Conservation (phyloP, 2,888 invertebrate genomes). For the Parnassius smintheus region DNA sequence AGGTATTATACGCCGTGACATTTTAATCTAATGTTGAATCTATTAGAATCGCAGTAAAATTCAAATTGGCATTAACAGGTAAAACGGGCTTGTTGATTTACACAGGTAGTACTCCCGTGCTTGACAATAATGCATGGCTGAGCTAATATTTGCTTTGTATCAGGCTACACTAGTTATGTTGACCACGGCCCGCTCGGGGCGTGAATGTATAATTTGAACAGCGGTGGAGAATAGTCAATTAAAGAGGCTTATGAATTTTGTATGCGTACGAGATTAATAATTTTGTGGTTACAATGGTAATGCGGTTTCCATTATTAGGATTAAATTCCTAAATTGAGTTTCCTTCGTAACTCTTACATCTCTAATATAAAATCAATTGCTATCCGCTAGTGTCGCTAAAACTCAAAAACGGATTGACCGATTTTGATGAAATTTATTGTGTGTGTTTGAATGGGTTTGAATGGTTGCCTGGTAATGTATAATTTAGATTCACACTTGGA, state of each 20-base stretch:
- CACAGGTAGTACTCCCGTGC: slow-evolving; percentile 56
- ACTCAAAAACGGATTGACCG: too few species aligned
- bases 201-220: slow-evolving; percentile 75
- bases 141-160: slow-evolving; percentile 79
- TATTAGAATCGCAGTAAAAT: slow-evolving; percentile 22
- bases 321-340: background rate
- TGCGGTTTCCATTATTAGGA: slow-evolving; percentile 20
- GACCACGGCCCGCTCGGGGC: slow-evolving; percentile 70
- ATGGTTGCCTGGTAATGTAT: too few species aligned
- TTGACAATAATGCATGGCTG: slow-evolving; percentile 81
- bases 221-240: slow-evolving; percentile 65
- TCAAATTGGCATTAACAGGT: slow-evolving; percentile 28
- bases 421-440: too few species aligned
- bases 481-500: too few species aligned
- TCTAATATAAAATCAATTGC: too few species aligned
- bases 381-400: too few species aligned
- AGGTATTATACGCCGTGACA: slow-evolving; percentile 23
- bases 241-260: slow-evolving; percentile 75
- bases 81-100: slow-evolving; percentile 38
- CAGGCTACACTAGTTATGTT: slow-evolving; percentile 71
- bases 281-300: slow-evolving; percentile 22
- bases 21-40: slow-evolving; percentile 29
- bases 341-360: too few species aligned
- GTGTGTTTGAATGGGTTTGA: too few species aligned
- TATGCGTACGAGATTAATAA: slow-evolving; percentile 53